Evolutionary conservation across 2,797 vertebrate genomes (phyloP), one percentile per base, ranked within the genome.

Genomic region (Lepilemur ruficaudatus): DNA sequence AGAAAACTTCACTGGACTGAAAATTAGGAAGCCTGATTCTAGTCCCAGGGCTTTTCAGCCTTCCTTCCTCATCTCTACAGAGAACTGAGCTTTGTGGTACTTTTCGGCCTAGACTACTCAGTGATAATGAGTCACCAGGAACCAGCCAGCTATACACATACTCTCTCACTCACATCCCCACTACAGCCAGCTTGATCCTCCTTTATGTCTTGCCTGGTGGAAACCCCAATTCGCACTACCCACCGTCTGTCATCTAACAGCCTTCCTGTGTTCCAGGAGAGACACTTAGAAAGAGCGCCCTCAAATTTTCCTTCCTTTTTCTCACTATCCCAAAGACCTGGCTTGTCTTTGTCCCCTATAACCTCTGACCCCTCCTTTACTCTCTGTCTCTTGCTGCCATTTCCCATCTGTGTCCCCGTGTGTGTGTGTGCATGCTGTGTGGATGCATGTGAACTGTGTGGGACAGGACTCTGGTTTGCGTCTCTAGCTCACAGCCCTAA

Each of bases 391-490:
- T 84, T 85, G 65, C 93, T 85, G 73, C 89, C 93, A 38, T 86
- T 65, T 88, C 93, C 88, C 93, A 48, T 91, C 48, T 87, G 79
- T 98, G 97, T 97, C 94, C 96, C 63, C 28, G 91, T 93, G 95
- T 93, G 95, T 32, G 95, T 32, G 43, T 75, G 96, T 98, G 98
- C 98, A 99, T 98, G 98, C 98, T 97, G 97, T 98, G 94, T 97
- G 98, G 96, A 88, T 22, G 97, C 97, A 98, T 97, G 97, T 30
- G 94, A 89, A 28, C 6, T 86, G 85, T 35, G 57, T 38, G 93
- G 95, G 94, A 38, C 70, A 85, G 78, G 75, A 23, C 55, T 83
- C 91, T 38, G 84, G 84, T 79, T 46, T 72, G 93, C 93, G 32
- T 30, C 81, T 85, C 50, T 15, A 32, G 92, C 70, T 94, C 35